These are phyloP conservation scores for Sinosuthora webbiana DNA, from an alignment of 2,113 vertebrate species.

Conservation along the genomic window DNA sequence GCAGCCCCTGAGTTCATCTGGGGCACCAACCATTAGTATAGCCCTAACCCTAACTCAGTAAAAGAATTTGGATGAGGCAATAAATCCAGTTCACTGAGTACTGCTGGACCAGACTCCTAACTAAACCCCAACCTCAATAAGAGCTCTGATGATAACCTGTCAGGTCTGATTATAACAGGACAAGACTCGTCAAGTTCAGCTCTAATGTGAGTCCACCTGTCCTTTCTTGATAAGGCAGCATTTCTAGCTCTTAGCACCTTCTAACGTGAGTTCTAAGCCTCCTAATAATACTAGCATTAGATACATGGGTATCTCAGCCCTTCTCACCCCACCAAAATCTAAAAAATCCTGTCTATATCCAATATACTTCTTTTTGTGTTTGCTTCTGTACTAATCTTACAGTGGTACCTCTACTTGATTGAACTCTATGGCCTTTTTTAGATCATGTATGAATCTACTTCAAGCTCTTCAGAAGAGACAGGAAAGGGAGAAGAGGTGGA, in stretches of 20 bases:
- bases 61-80: background rate
- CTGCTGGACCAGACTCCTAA: background rate
- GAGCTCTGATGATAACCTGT: background rate
- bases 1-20: background rate
- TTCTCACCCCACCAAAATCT: background rate
- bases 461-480: too few relatives aligned
- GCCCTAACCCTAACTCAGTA: background rate
- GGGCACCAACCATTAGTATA: background rate
- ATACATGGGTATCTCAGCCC: background rate
- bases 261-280: background rate
- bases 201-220: background rate
- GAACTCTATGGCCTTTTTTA: background rate
- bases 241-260: background rate
- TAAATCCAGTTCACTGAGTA: background rate
- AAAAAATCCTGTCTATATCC: background rate
- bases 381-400: background rate
- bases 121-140: background rate
- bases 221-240: background rate
- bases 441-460: background rate
- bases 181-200: background rate
- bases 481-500: too few relatives aligned
- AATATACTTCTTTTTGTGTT: background rate
- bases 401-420: background rate
- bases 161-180: background rate
- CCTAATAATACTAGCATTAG: background rate